Percentiles rank a stretch among this genome's conserved stretches.
phyloP scores from a whole-genome alignment of 2,113 vertebrate genomes.

The Solea senegalensis region DNA sequence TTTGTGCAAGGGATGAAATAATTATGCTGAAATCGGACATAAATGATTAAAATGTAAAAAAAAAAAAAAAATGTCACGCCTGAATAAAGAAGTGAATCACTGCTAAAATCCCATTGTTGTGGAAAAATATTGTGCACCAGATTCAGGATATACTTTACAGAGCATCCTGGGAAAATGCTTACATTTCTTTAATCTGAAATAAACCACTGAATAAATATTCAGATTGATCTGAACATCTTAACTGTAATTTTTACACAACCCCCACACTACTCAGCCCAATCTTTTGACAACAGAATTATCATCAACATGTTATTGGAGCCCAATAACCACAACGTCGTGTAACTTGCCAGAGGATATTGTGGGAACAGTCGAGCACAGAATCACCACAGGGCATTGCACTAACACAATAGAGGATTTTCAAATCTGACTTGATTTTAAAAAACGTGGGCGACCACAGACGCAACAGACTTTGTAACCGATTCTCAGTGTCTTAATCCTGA shows the following conservation, averaged over 20 bases:
- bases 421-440: no score
- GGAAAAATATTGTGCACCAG: no score
- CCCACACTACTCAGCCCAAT: constrained; percentile 26
- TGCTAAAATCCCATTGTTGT: constrained; percentile 22
- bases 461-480: no score
- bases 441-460: no score
- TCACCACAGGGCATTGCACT: constrained; percentile 37
- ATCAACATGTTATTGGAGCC: constrained; percentile 61
- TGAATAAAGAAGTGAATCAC: constrained; percentile 23
- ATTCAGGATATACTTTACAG: neutral
- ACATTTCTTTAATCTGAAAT: constrained; percentile 1
- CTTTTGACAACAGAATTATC: constrained; percentile 32
- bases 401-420: no score
- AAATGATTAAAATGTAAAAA: constrained; percentile 2
- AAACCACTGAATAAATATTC: constrained; percentile 12
- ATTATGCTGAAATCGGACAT: constrained; percentile 8
- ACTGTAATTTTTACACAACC: neutral
- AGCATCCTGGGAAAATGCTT: constrained; percentile 16
- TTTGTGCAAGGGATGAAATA: neutral
- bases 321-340: constrained; percentile 21
- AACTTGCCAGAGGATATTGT: constrained; percentile 24
- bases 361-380: constrained; percentile 56
- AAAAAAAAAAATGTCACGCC: neutral
- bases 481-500: no score
- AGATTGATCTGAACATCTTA: constrained; percentile 28